Base-by-base conservation (phyloP, 1,140 invertebrate species). In the Drosophila murphyi region DNA sequence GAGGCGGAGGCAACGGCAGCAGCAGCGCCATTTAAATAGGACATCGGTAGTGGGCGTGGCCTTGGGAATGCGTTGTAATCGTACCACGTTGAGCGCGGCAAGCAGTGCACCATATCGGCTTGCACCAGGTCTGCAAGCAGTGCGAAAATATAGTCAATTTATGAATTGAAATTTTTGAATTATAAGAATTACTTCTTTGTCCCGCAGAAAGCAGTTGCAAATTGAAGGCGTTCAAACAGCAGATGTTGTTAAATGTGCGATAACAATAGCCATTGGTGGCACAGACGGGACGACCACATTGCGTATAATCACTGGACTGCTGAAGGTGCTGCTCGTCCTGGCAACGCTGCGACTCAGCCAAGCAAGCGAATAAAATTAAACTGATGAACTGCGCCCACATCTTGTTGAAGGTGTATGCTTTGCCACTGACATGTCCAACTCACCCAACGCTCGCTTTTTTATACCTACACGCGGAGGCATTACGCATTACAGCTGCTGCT, bases 251-350 rank as follows among this genome's bases (percentile, higher is more conserved):
- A 2, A 88, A 88, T 4, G 31, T 39, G 29, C 65, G 69, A 62
- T 80, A 88, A 0, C 62, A 70, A 20, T 52, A 52, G 0, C 80
- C 85, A 43, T 75, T 71, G 12, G 51, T 67, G 12, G 35, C 72
- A 8, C 82, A 87, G 2, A 87, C 51, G 31, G 69, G 37, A 0
- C 43, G 71, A 1, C 70, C 72, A 32, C 83, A 87, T 29, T 34
- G 35, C 1, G 10, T 12, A 20, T 73, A 63, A 35, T 39, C 45
- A 2, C 3, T 32, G 3, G 10, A 37, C 32, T 34, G 45, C 0
- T 55, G 39, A 0, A 43, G 10, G 7, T 34, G n/a, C 5, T 31
- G 41, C 2, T 34, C n/a, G 2, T 60, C 48, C 2, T 6, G 5
- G 31, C 54, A 80, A 20, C 59, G 61, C n/a, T 67, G 78, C 3